Evolutionary conservation across 1,140 invertebrate genomes (phyloP), one percentile per base, ranked within the genome.

Genomic region (Tetramorium parvispinum): DNA sequence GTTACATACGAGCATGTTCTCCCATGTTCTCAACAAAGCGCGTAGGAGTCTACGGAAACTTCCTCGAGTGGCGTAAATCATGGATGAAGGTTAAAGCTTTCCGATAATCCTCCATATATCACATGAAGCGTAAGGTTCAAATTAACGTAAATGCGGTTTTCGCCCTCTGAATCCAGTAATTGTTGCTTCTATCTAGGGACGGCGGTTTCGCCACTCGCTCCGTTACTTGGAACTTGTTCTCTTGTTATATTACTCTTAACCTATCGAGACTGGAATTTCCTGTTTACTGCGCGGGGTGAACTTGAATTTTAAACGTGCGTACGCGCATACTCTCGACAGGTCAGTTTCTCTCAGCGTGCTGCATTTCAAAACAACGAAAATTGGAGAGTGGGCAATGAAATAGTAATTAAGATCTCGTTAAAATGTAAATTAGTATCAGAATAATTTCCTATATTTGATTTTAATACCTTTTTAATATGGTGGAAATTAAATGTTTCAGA

Each of bases 51-150:
- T 18, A 24, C 7, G 8, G 43, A 57, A 71, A 37, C 43, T 86
- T 78, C 32, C n/a, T 37, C 59, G 61, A 71, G 46, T 24, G 57
- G 61, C 57, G 46, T 83, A 86, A 88, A 89, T 89, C 88, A 86
- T 85, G 32, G 53, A 10, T 10, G 40, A 59, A 75, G 53, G 53
- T 40, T 59, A 59, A 57, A 55, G 40, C 70, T 77, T 86, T 86
- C 85, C 87, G 70, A 88, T 86, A 85, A 88, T 88, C 82, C 87
- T 43, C 73, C 49, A 87, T 87, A 85, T 89, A 87, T 87, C 73
- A 63, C 70, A 11, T 10, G 65, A 78, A 37, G 53, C 70, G 27
- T 27, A 18, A 55, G 59, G 68, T 55, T 85, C 70, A 46, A 68
- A 86, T 37, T 53, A 73, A 70, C 78, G 71, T 51, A 57, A 61